Evolutionary conservation across 2,888 invertebrate genomes (phyloP).

Genomic region (Nymphalis polychloros): DNA sequence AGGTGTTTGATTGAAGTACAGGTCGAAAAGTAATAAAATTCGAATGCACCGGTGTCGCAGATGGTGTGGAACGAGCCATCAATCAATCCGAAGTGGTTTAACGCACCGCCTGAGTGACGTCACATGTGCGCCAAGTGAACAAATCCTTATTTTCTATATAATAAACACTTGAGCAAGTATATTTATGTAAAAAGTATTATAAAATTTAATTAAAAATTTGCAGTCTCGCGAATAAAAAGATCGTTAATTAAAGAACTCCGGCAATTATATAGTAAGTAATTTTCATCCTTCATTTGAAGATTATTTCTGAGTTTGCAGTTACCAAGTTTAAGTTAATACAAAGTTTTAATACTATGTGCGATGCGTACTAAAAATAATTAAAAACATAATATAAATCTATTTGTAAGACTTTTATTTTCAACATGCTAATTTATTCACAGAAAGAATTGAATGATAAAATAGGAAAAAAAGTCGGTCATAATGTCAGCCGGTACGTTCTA

Average conservation of each 20-base stretch:
- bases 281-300: no score
- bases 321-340: no score
- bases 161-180: not conserved
- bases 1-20: not conserved
- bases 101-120: conserved; percentile 12
- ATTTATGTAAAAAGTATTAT: not conserved
- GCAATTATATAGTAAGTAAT: no score
- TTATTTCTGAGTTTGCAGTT: no score
- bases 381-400: no score
- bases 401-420: not conserved
- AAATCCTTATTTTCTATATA: not conserved
- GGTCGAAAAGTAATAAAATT: conserved; percentile 10
- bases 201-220: no score
- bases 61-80: conserved; percentile 27
- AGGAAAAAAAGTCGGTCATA: conserved; percentile 21
- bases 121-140: conserved; percentile 4
- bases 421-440: not conserved
- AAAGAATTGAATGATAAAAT: conserved; percentile 6
- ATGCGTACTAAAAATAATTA: no score
- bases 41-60: conserved; percentile 8
- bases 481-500: conserved; percentile 42
- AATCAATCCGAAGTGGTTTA: conserved; percentile 34
- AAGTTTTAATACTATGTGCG: no score
- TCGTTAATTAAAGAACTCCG: no score
- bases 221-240: no score